Base-by-base conservation (phyloP, 2,797 vertebrate species). In the Lindbergichthys nudifrons region DNA sequence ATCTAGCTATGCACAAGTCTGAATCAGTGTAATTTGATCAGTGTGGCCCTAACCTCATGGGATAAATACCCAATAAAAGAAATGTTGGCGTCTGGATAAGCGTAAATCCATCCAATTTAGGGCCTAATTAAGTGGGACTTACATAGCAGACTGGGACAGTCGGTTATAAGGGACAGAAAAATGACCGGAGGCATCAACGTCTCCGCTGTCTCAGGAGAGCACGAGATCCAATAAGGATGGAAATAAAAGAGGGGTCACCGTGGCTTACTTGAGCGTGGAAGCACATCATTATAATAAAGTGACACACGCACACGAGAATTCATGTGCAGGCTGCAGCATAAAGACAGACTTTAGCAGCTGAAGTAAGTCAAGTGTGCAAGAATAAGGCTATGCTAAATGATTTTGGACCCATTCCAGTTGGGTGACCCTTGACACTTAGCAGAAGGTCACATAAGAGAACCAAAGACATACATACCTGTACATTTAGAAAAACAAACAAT, bases 111-210 rank as follows among this genome's bases (percentile, higher is more conserved):
- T 90, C 87, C 90, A 93, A 93, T 93, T 92, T 90, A 70, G 75
- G 64, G 80, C 77, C 87, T 94, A 93, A 94, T 94, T 92, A 94
- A 92, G 85, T 90, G 77, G 86, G 91, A 91, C 91, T 93, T 89
- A 89, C 74, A 79, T 65, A 77, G 84, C 85, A 83, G 80, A 68
- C 50, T 68, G 88, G 89, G 88, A 87, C 74, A 73, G 77, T 66
- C 65, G 68, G 83, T 82, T 90, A 79, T 82, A 87, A 82, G 84
- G 88, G 88, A 91, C 83, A 75, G 82, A 82, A 80, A 88, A 85
- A 90, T 77, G 88, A 83, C 88, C 87, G 72, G 67, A 83, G 89
- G 87, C 85, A 78, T 84, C 78, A 86, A 64, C n/a, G 73, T 83
- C 75, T 81, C 77, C 18, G 65, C 46, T 6, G 74, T 88, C 91